phyloP scores from a whole-genome alignment of 2,888 invertebrate genomes.

The Drosophila niveifrons region DNA sequence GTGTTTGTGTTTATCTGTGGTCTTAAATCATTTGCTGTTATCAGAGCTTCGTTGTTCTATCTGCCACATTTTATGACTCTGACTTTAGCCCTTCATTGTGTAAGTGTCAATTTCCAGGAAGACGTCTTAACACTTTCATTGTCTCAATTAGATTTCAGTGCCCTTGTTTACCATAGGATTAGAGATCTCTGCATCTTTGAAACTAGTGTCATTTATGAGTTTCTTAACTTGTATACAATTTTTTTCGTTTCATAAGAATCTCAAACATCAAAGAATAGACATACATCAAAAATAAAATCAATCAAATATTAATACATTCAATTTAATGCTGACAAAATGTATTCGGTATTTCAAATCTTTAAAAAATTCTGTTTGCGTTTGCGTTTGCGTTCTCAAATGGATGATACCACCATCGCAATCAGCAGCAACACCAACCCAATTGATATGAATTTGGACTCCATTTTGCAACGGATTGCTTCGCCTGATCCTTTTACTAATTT shows the following conservation, averaged over 20 bases:
- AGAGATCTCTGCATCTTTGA: constrained; percentile 8
- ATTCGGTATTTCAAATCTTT: too few species aligned
- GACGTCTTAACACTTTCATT: constrained; percentile 68
- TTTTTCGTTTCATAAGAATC: background rate
- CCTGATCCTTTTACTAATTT: constrained; percentile 30
- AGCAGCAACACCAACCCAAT: constrained; percentile 9
- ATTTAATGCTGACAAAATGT: background rate
- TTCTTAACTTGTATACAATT: background rate
- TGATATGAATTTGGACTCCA: background rate
- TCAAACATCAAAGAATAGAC: background rate
- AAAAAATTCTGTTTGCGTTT: too few species aligned
- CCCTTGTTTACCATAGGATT: constrained; percentile 17
- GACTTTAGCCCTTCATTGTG: constrained; percentile 37
- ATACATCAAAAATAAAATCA: background rate
- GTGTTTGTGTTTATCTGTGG: constrained; percentile 48
- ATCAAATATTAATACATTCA: background rate
- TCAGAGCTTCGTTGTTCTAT: constrained; percentile 49
- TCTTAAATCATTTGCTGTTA: constrained; percentile 64
- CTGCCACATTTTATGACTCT: constrained; percentile 44
- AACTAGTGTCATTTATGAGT: background rate
- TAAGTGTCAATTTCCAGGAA: constrained; percentile 61
- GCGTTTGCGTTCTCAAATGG: too few species aligned
- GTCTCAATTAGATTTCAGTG: constrained; percentile 58
- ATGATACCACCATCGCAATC: background rate
- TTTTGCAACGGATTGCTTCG: constrained; percentile 25